Evolutionary conservation across 2,113 vertebrate species (phyloP).

Genomic region (Lates calcarifer): DNA sequence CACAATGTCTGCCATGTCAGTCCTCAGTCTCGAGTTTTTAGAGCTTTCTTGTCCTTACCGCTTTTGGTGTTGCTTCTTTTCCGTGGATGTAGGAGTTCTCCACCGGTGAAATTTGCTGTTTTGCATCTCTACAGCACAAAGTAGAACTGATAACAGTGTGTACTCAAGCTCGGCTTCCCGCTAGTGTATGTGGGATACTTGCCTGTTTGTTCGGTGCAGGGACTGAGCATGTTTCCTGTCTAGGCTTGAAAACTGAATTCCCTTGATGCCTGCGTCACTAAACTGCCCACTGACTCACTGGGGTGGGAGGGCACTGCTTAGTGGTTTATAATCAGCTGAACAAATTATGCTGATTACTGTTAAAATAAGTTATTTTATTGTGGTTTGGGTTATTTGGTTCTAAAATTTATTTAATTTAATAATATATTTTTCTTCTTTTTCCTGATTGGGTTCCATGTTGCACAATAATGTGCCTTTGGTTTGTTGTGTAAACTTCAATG

Average conservation of each 20-base stretch:
- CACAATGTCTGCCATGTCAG: slow-evolving; percentile 60
- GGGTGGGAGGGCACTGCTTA: slow-evolving; percentile 8
- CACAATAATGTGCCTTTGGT: neutral
- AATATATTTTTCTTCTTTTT: neutral
- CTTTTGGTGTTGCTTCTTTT: slow-evolving; percentile 13
- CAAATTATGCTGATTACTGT: neutral
- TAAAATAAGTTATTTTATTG: neutral
- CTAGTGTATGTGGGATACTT: slow-evolving; percentile 15
- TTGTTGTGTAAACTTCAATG: neutral
- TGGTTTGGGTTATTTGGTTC: neutral
- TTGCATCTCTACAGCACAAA: slow-evolving; percentile 50
- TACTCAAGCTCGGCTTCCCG: slow-evolving; percentile 30
- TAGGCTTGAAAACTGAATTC: slow-evolving; percentile 64
- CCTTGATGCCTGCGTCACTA: slow-evolving; percentile 52
- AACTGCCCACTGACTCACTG: slow-evolving; percentile 59
- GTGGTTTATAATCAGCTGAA: slow-evolving; percentile 5
- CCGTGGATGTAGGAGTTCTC: slow-evolving; percentile 17
- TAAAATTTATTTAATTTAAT: too few species aligned
- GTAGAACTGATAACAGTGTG: slow-evolving; percentile 23
- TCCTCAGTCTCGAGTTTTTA: neutral
- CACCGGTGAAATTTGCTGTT: slow-evolving; percentile 23
- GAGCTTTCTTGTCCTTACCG: neutral
- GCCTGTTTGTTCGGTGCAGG: slow-evolving; percentile 19
- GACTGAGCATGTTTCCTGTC: slow-evolving; percentile 74
- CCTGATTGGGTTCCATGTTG: neutral